phyloP scores from a whole-genome alignment of 1,140 invertebrate genomes.

The Ptiloglossa arizonensis region DNA sequence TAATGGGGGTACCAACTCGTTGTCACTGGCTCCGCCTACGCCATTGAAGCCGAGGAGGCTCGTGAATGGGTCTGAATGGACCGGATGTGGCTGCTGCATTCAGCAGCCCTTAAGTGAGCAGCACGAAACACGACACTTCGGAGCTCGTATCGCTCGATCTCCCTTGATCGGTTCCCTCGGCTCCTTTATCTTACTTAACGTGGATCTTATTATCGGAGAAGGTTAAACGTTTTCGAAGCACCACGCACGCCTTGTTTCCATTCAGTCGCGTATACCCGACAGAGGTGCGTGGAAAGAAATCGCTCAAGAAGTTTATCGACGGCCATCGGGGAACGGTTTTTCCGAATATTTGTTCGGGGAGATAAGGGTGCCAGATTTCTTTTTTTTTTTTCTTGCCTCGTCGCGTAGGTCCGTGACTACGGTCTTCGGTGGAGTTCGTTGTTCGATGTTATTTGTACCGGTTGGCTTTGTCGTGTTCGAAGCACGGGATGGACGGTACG shows the following conservation, averaged over 20 bases:
- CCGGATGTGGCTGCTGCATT: constrained; percentile 76
- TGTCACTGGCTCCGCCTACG: constrained; percentile 63
- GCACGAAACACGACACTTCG: constrained; percentile 73
- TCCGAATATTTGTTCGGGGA: neutral
- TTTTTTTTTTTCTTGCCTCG: no score
- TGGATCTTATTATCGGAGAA: constrained; percentile 49
- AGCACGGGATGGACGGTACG: no score
- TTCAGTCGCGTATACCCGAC: neutral
- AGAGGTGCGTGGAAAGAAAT: no score
- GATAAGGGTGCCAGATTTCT: neutral
- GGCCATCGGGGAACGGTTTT: neutral
- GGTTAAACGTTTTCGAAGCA: constrained; percentile 35
- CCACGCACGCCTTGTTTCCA: neutral
- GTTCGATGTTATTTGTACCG: neutral
- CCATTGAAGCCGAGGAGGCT: constrained; percentile 53
- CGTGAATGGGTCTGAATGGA: constrained; percentile 68
- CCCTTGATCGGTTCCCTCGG: constrained; percentile 43
- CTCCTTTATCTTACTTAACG: constrained; percentile 56
- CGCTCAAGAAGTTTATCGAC: neutral
- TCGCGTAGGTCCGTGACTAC: no score
- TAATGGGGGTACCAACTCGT: constrained; percentile 63
- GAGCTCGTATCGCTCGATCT: constrained; percentile 57
- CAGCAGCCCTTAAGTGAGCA: constrained; percentile 71
- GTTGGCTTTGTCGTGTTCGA: neutral
- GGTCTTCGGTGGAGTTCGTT: neutral